These are phyloP conservation scores for Chrysolina americana DNA, from an alignment of 2,888 invertebrate species.

Conservation along the genomic window DNA sequence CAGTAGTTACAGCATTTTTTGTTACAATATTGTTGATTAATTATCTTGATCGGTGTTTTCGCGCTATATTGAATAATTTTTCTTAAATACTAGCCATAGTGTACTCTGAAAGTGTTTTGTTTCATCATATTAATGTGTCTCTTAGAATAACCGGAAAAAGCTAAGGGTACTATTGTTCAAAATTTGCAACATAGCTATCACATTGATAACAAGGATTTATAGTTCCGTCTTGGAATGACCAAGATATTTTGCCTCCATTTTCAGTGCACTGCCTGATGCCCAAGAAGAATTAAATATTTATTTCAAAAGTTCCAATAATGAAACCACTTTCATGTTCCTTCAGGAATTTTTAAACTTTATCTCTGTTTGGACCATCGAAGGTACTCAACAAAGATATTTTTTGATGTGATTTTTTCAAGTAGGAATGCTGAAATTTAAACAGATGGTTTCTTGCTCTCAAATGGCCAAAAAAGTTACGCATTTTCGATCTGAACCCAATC, in stretches of 20 bases:
- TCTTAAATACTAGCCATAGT: not conserved
- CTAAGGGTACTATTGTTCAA: conserved; percentile 4
- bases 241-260: not conserved
- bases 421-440: too few species aligned
- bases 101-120: conserved; percentile 3
- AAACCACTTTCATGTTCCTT: not conserved
- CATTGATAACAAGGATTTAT: not conserved
- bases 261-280: not conserved
- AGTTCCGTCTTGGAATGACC: not conserved
- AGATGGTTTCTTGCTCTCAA: too few species aligned
- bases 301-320: not conserved
- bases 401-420: too few species aligned
- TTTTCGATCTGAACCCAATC: too few species aligned
- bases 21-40: too few species aligned
- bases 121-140: conserved; percentile 11
- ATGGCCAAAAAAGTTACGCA: too few species aligned
- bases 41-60: too few species aligned
- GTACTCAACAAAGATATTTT: too few species aligned
- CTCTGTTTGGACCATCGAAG: too few species aligned
- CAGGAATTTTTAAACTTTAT: too few species aligned
- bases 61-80: too few species aligned
- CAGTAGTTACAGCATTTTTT: too few species aligned
- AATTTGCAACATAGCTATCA: not conserved
- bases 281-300: not conserved
- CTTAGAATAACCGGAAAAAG: conserved; percentile 9